A percentile compares a stretch with the other conserved stretches of the same genome.
These are phyloP conservation scores for Eremobia ochroleuca DNA, from an alignment of 2,888 invertebrate species.

Conservation along the genomic window DNA sequence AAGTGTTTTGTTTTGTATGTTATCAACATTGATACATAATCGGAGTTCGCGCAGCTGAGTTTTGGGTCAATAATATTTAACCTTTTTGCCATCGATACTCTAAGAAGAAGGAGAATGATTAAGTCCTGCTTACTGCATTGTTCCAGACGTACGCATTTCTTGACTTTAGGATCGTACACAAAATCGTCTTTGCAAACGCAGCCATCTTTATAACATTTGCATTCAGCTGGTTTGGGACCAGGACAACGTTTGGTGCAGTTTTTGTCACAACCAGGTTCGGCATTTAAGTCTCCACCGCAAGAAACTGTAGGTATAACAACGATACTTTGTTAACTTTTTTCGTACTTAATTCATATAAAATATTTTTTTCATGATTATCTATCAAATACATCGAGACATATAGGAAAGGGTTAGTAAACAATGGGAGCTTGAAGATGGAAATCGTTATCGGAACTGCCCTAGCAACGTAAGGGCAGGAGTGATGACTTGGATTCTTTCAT, in stretches of 20 bases:
- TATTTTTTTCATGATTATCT: not conserved
- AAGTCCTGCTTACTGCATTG: constrained; percentile 61
- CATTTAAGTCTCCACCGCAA: constrained; percentile 54
- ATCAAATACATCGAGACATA: not conserved
- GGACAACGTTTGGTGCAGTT: constrained; percentile 37
- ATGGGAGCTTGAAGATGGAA: not conserved
- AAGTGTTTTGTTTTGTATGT: not conserved
- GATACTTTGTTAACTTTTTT: not conserved
- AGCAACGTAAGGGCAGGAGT: no score
- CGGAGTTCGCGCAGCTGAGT: no score
- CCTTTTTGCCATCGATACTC: no score
- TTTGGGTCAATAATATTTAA: no score
- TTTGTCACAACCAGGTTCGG: constrained; percentile 42
- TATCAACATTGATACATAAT: no score
- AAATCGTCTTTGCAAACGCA: constrained; percentile 70
- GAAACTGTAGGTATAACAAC: constrained; percentile 34
- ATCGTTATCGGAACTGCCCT: no score
- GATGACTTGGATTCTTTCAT: not conserved
- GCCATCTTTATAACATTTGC: constrained; percentile 30
- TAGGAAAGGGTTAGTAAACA: not conserved
- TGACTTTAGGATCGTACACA: constrained; percentile 55
- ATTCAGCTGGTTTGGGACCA: constrained; percentile 39
- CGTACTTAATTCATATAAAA: not conserved
- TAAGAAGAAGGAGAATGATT: not conserved
- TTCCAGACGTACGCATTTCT: constrained; percentile 64